Evolutionary conservation across 2,797 vertebrate species (phyloP).

Genomic region (Rhinogobio ventralis): DNA sequence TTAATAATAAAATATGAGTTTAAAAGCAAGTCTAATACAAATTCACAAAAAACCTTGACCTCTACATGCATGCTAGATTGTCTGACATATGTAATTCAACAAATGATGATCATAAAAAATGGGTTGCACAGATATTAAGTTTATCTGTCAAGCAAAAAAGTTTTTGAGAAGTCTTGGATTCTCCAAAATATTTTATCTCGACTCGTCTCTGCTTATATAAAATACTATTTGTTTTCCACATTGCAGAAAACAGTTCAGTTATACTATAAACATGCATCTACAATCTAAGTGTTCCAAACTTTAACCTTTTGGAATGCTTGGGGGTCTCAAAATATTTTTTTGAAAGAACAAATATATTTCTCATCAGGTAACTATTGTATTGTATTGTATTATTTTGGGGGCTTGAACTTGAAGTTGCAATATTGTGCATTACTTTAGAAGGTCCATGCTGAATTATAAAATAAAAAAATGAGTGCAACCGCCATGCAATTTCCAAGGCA

Average conservation of each 20-base stretch:
- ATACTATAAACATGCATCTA: slow-evolving; percentile 1
- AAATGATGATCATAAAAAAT: slow-evolving; percentile 5
- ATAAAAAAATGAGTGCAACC: not conserved
- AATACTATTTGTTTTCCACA: not conserved
- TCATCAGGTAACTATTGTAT: not conserved
- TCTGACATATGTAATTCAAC: slow-evolving; percentile 30
- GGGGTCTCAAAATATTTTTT: slow-evolving; percentile 21
- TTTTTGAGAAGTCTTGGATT: slow-evolving; percentile 15
- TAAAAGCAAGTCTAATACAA: slow-evolving; percentile 57
- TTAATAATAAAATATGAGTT: slow-evolving; percentile 65
- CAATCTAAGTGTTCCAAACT: not conserved
- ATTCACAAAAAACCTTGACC: slow-evolving; percentile 36
- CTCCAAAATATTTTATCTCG: slow-evolving; percentile 6
- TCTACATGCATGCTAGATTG: slow-evolving; percentile 70
- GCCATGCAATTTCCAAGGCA: slow-evolving; percentile 20
- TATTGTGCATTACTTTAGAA: not conserved
- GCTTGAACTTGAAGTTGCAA: not conserved
- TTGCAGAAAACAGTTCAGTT: not conserved
- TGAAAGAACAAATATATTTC: not conserved
- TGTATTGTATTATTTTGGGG: not conserved
- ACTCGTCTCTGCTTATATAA: slow-evolving; percentile 14
- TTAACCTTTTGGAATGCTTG: slow-evolving; percentile 46
- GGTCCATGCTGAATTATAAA: slow-evolving; percentile 6
- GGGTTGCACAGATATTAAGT: not conserved
- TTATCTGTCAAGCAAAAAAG: slow-evolving; percentile 19